Base-by-base conservation (phyloP, 1,140 invertebrate species). In the Scylla paramamosain region DNA sequence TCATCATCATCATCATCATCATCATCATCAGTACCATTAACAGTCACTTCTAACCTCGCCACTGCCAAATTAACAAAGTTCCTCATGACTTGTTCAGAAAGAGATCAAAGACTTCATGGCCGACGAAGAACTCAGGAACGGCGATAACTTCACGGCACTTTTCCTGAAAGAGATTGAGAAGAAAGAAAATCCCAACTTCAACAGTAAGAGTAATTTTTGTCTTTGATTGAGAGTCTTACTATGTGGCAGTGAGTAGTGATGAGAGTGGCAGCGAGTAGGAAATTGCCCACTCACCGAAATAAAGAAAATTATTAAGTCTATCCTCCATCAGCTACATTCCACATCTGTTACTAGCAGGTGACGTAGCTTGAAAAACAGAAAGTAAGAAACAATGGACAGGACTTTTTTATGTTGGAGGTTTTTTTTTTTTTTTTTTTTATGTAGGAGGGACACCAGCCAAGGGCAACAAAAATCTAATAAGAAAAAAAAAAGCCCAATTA, bases 81-180 rank as follows among this genome's bases (percentile, higher is more conserved):
- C 25, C 67, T n/a, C 67, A 12, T n/a, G 67, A 20, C 20, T 16
- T 77, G 1, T 93, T 93, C 77, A 93, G 92, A 20, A 46, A 2
- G 92, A 93, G 31, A 29, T 93, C 12, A 39, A 84, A 2, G 92
- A 83, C 25, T 83, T 82, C 28, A 4, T 83, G 14, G 67, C 0
- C 25, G 25, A 77, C n/a, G 67, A 77, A n/a, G 67, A 77, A 7
- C 67, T 77, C 10, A 77, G 67, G 67, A 77, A 59, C 12, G 83
- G 67, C 45, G 25, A 77, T 32, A 45, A 32, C 59, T 32, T 93
- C 16, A 39, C 67, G n/a, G 28, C 92, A 6, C 16, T 83, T 39
- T 93, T 32, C 46, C 1, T 93, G 59, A 67, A 31, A 45, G 92
- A 93, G 77, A 93, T 93, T 45, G 67, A 93, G 77, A 84, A 93